Conservation (phyloP, 2,797 vertebrate species). For the Phrynocephalus vlangalii region DNA sequence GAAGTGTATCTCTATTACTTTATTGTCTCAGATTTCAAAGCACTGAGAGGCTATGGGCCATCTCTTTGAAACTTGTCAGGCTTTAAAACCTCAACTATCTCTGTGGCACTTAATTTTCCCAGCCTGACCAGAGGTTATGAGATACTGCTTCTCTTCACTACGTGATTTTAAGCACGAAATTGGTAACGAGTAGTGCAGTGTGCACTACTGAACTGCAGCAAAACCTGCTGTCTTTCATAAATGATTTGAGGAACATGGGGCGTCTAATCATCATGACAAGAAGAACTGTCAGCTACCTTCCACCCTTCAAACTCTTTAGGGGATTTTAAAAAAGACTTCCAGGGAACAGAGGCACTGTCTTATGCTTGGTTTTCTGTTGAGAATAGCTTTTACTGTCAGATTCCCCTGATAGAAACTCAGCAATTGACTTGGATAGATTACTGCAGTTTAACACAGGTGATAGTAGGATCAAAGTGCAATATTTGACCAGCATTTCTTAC, state of each 20-base stretch:
- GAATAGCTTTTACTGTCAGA: not conserved
- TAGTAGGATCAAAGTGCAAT: not conserved
- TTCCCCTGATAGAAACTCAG: not conserved
- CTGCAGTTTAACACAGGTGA: not conserved
- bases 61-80: constrained; percentile 5
- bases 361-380: not conserved
- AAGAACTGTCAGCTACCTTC: not conserved
- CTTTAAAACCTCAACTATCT: not conserved
- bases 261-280: not conserved
- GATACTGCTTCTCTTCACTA: not conserved
- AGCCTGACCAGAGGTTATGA: not conserved
- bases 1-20: not conserved
- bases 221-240: not conserved
- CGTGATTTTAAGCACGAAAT: not conserved
- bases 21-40: not conserved
- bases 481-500: not conserved
- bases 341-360: not conserved
- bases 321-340: not conserved
- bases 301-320: not conserved
- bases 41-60: not conserved
- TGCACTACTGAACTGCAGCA: not conserved
- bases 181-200: not conserved
- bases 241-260: not conserved
- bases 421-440: not conserved
- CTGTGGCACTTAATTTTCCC: not conserved